phyloP scores from a whole-genome alignment of 2,113 vertebrate genomes.

The Uria lomvia region DNA sequence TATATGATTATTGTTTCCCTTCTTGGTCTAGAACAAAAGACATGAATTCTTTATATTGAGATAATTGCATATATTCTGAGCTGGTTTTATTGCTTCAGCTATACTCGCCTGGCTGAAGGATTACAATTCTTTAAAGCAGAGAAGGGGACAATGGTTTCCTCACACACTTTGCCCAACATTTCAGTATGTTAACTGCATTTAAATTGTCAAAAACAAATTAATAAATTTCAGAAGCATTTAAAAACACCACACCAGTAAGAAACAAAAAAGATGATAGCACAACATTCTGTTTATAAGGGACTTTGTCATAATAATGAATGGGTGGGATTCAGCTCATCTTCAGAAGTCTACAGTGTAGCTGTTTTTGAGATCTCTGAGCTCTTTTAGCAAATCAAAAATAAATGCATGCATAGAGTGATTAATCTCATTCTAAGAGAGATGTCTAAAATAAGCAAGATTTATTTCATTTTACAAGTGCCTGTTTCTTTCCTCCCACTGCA shows the following conservation, averaged over 20 bases:
- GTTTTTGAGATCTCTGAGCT: not conserved
- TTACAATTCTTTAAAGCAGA: not conserved
- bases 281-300: not conserved
- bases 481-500: not conserved
- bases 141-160: not conserved
- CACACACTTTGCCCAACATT: not conserved
- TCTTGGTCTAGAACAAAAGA: not conserved
- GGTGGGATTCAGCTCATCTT: not conserved
- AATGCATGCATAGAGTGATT: not conserved
- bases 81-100: not conserved
- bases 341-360: not conserved
- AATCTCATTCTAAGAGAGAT: not conserved
- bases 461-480: not conserved
- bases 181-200: not conserved
- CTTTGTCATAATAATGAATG: not conserved
- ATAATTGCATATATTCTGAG: not conserved
- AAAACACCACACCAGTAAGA: not conserved
- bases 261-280: not conserved
- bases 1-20: not conserved
- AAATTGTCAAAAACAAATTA: not conserved
- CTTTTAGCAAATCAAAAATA: not conserved
- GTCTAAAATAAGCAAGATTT: constrained; percentile 19
- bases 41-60: not conserved
- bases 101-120: not conserved
- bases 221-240: not conserved